Conservation (phyloP, 1,140 invertebrate genomes). For the Condylostylus longicornis region DNA sequence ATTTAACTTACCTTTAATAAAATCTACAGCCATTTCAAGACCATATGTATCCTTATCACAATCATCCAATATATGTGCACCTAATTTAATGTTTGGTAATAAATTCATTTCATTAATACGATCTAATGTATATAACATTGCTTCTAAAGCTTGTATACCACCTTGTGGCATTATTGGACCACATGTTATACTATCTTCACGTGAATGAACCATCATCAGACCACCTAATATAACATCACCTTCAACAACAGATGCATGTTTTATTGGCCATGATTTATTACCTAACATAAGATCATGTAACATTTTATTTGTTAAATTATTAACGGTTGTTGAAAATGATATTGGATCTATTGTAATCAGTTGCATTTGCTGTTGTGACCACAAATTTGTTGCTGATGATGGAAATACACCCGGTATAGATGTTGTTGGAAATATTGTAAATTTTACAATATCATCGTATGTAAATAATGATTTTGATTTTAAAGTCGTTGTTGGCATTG, state of each 20-base stretch:
- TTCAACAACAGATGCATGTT: conserved; percentile 66
- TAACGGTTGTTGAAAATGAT: too few species aligned
- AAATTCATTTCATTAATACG: conserved; percentile 51
- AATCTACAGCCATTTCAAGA: conserved; percentile 89
- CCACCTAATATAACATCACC: conserved; percentile 77
- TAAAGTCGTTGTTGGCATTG: too few species aligned
- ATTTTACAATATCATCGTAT: too few species aligned
- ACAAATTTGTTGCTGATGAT: too few species aligned
- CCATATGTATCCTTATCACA: conserved; percentile 95
- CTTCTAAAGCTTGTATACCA: conserved; percentile 77
- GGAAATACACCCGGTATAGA: too few species aligned
- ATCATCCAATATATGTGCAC: conserved; percentile 82
- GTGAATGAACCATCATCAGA: conserved; percentile 89
- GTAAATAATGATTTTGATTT: too few species aligned
- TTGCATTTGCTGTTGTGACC: too few species aligned
- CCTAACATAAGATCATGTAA: too few species aligned
- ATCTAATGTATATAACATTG: conserved; percentile 84
- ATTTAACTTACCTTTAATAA: conserved; percentile 79
- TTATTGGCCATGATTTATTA: conserved; percentile 78
- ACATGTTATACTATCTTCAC: conserved; percentile 68
- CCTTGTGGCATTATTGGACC: conserved; percentile 91
- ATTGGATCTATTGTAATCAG: too few species aligned
- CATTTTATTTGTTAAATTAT: too few species aligned
- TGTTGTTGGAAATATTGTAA: too few species aligned
- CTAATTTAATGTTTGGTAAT: conserved; percentile 64